Base-by-base conservation (phyloP, 2,797 vertebrate species). In the Hypotaenidia okinawae region DNA sequence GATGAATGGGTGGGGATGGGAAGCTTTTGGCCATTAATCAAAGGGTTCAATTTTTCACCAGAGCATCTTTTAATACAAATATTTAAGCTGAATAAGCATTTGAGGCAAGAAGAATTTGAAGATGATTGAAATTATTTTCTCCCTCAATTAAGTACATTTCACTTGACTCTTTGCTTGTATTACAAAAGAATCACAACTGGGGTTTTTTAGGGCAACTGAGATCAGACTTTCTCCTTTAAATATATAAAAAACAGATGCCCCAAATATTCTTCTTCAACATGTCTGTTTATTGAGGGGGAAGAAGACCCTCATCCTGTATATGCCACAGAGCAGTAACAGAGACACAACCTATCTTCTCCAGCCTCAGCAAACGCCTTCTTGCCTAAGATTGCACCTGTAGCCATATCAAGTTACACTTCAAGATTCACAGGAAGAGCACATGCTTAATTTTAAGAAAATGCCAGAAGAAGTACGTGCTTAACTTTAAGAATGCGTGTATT, bases 71-170 rank as follows among this genome's bases (percentile, higher is more conserved):
- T 88, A 54, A 18, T 39, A 82, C 52, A 77, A 90, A 77, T 75
- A 82, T 83, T 94, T 87, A 57, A 92, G 52, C 81, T 90, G 63
- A 96, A 90, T 68, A 95, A 84, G 77, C 47, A 49, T 63, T 39
- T 81, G 85, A 95, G 90, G 63, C 15, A 82, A 79, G 84, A 86
- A 52, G 73, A 90, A 90, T 86, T 76, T 74, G 67, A 81, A 91
- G 63, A n/a, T 63, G 41, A 91, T 59, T 86, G 59, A 94, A 89
- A 84, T 61, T 2, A 84, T 82, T 94, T 96, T 81, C 64, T 90
- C 64, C 87, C 87, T 91, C 58, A 93, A 52, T 72, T 82, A 84
- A 90, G 35, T 79, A 69, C 25, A 70, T 90, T 89, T 79, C 43
- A 57, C 68, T 94, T 93, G 49, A 52, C 54, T 9, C 0, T 49